These are phyloP conservation scores for Myoxocephalus aenaeus DNA, from an alignment of 2,797 vertebrate species.

Conservation along the genomic window DNA sequence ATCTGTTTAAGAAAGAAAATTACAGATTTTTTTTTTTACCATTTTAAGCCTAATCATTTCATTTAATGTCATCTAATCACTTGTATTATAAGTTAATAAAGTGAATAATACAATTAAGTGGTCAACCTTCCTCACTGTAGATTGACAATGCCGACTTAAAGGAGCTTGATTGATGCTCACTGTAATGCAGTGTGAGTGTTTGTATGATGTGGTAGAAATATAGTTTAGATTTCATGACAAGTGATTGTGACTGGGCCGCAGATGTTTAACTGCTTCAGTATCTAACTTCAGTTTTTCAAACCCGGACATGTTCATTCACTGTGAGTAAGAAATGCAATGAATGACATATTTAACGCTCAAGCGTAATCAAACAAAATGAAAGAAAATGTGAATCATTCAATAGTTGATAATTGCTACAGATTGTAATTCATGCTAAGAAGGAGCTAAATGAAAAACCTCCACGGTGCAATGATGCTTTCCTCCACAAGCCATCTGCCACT, in stretches of 20 bases:
- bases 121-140: conserved; percentile 8
- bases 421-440: not conserved
- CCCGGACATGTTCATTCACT: not conserved
- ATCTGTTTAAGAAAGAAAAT: not conserved
- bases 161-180: conserved; percentile 47
- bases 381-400: not conserved
- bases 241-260: conserved; percentile 64
- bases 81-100: not conserved
- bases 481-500: conserved; percentile 26
- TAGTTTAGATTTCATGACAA: conserved; percentile 66
- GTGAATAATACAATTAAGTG: not conserved
- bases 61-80: not conserved
- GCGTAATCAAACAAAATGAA: not conserved
- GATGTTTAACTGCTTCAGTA: conserved; percentile 61
- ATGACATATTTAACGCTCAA: not conserved
- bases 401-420: not conserved
- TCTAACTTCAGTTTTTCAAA: conserved; percentile 34
- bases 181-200: conserved; percentile 47
- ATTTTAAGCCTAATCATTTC: not conserved
- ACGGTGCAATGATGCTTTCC: not conserved
- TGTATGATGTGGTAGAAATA: conserved; percentile 60
- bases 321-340: not conserved
- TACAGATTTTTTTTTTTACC: too few relatives aligned
- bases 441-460: not conserved
- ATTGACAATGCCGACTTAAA: conserved; percentile 10